A percentile compares a stretch with the other conserved stretches of the same genome.
These are phyloP conservation scores for Sinocyclocheilus anophthalmus DNA, from an alignment of 2,113 vertebrate genomes.

Conservation along the genomic window DNA sequence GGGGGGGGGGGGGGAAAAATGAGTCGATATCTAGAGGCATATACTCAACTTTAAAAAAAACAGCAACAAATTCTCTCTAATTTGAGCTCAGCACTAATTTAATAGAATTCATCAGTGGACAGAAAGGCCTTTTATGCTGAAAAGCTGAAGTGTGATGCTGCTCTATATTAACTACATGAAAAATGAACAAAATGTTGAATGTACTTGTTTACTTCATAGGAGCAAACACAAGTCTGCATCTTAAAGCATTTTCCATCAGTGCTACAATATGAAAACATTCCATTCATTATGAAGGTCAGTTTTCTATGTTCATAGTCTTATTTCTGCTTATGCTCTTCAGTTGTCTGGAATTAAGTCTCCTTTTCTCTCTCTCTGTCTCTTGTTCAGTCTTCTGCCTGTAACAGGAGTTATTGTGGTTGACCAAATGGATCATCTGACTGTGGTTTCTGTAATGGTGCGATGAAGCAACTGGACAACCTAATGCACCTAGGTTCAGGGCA, in stretches of 20 bases:
- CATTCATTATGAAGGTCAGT: not conserved
- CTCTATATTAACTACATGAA: too few species aligned
- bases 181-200: not conserved
- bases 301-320: not conserved
- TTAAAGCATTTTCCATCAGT: not conserved
- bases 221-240: not conserved
- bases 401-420: conserved; percentile 36
- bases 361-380: not conserved
- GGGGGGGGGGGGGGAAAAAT: too few species aligned
- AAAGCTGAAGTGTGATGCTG: conserved; percentile 1
- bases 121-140: not conserved
- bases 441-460: conserved; percentile 31
- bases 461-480: not conserved
- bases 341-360: conserved; percentile 21
- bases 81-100: not conserved
- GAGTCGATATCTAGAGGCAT: not conserved
- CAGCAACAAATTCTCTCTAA: not conserved
- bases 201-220: not conserved
- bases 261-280: not conserved
- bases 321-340: not conserved
- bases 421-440: conserved; percentile 40
- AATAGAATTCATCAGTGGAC: not conserved
- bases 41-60: not conserved
- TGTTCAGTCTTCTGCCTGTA: conserved; percentile 4
- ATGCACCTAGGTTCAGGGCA: not conserved